Conservation (phyloP, 1,140 invertebrate genomes). For the Aphaenogaster rudis region DNA sequence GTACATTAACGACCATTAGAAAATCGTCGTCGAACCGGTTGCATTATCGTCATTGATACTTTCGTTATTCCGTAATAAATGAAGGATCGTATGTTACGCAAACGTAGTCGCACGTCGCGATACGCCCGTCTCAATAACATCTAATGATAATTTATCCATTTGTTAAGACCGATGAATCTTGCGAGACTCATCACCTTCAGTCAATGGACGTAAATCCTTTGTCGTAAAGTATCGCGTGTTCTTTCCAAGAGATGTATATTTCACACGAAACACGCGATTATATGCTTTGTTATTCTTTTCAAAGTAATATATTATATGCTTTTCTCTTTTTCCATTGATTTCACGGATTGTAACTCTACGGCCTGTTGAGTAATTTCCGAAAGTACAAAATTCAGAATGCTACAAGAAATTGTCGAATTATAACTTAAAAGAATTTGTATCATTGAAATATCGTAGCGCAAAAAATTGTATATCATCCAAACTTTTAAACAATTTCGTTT, state of each 20-base stretch:
- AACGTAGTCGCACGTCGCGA: background rate
- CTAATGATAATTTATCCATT: constrained; percentile 46
- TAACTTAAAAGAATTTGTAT: background rate
- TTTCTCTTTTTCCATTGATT: background rate
- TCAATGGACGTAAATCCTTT: background rate
- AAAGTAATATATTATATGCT: background rate
- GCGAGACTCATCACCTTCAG: background rate
- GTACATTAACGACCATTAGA: constrained; percentile 53
- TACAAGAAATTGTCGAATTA: background rate
- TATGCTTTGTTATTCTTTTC: background rate
- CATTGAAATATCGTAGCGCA: background rate
- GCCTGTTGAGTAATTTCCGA: background rate
- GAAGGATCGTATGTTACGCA: constrained; percentile 35
- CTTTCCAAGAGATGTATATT: background rate
- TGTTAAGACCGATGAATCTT: background rate
- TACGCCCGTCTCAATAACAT: constrained; percentile 39
- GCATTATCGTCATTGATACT: constrained; percentile 50
- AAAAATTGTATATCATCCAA: background rate
- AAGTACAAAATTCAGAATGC: background rate
- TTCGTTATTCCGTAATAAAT: constrained; percentile 56
- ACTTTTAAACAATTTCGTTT: background rate
- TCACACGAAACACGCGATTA: background rate
- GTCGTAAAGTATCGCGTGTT: background rate
- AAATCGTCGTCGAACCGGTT: constrained; percentile 56
- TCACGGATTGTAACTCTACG: background rate